phyloP scores from a whole-genome alignment of 2,797 vertebrate species.

The Chelidonichthys spinosus region DNA sequence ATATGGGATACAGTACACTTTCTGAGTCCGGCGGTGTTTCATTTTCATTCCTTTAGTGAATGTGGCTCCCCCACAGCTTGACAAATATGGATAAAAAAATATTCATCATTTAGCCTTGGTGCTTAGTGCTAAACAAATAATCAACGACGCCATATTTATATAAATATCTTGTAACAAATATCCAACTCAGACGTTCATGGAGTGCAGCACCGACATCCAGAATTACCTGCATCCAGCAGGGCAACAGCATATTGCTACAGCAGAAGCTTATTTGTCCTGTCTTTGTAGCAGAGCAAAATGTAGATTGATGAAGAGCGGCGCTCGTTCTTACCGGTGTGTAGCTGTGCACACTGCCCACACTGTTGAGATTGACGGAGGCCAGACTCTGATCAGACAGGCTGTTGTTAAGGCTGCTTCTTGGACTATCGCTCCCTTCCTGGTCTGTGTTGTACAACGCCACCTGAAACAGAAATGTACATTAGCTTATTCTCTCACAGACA shows the following conservation, averaged over 20 bases:
- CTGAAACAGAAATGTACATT: slow-evolving; percentile 76
- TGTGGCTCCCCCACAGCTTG: slow-evolving; percentile 34
- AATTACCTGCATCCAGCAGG: slow-evolving; percentile 8
- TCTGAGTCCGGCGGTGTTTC: slow-evolving; percentile 55
- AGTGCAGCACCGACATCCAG: slow-evolving; percentile 16
- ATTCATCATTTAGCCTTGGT: slow-evolving; percentile 41
- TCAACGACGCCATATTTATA: slow-evolving; percentile 36
- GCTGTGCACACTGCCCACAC: slow-evolving; percentile 92
- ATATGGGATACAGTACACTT: slow-evolving; percentile 60
- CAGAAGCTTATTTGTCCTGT: slow-evolving; percentile 17
- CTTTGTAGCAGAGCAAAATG: slow-evolving; percentile 6
- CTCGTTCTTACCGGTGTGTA: slow-evolving; percentile 89
- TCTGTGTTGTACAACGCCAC: slow-evolving; percentile 94
- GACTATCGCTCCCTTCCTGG: slow-evolving; percentile 95
- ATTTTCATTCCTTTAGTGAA: slow-evolving; percentile 59
- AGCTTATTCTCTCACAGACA: slow-evolving; percentile 23
- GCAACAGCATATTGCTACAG: slow-evolving; percentile 2
- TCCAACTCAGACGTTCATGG: slow-evolving; percentile 16
- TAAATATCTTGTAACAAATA: slow-evolving; percentile 50
- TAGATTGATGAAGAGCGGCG: slow-evolving; percentile 13
- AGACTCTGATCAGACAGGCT: slow-evolving; percentile 96
- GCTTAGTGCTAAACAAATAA: slow-evolving; percentile 20
- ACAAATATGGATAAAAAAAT: slow-evolving; percentile 41
- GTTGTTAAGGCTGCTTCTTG: slow-evolving; percentile 97
- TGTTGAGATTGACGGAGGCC: slow-evolving; percentile 94